Evolutionary conservation across 2,113 vertebrate species (phyloP).

Genomic region (Columba janthina): DNA sequence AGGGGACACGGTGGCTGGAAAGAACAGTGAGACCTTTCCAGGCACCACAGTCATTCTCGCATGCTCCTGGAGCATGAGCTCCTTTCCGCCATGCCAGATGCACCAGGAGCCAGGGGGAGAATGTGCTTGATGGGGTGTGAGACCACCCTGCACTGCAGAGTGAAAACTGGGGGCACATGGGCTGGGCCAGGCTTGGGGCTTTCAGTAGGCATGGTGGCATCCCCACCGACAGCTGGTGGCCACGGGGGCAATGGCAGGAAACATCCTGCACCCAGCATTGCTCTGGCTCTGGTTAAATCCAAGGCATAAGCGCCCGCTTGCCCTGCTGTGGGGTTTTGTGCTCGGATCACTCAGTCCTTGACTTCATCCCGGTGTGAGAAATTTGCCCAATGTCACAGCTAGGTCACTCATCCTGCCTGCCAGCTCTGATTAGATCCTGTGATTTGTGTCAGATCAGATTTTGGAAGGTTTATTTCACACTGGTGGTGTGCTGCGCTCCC

Average conservation of each 20-base stretch:
- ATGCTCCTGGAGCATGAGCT: background rate
- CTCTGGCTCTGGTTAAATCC: background rate
- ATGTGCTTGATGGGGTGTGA: background rate
- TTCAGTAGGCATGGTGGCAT: background rate
- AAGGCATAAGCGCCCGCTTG: background rate
- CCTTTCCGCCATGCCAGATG: background rate
- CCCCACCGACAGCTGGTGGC: fast-evolving
- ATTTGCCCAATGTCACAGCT: background rate
- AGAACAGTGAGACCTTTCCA: background rate
- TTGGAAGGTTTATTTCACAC: conserved; percentile 28
- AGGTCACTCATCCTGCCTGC: background rate
- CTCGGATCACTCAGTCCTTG: background rate
- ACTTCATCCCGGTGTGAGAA: background rate
- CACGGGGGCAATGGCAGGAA: fast-evolving
- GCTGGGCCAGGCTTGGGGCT: background rate
- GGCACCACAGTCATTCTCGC: background rate
- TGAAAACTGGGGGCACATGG: background rate
- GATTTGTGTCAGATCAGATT: conserved; percentile 32
- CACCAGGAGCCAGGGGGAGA: background rate
- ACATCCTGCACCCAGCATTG: background rate
- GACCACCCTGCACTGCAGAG: background rate
- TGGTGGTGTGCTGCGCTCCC: background rate
- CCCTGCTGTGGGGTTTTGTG: background rate
- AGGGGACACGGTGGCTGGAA: background rate
- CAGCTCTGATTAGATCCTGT: conserved; percentile 12